Conservation (phyloP, 2,888 invertebrate species). For the Dorcus parallelipipedus region DNA sequence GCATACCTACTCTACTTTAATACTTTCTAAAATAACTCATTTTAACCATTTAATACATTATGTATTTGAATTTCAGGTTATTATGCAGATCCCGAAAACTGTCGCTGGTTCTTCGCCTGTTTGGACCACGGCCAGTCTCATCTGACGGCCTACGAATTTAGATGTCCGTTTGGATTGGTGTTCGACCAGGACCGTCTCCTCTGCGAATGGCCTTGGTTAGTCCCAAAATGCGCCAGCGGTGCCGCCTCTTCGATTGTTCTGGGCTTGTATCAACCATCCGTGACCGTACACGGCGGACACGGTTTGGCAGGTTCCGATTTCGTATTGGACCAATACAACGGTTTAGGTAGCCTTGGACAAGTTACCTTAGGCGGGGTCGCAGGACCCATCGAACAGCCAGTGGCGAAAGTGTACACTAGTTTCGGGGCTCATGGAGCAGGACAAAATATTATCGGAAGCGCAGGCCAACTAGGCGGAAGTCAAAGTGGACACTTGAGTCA, state of each 20-base stretch:
- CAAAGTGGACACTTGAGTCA: conserved; percentile 8
- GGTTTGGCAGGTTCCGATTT: neutral
- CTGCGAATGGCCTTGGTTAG: conserved; percentile 80
- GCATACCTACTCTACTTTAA: too few relatives aligned
- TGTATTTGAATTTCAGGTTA: conserved; percentile 54
- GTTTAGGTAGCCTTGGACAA: conserved; percentile 38
- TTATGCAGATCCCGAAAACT: conserved; percentile 77
- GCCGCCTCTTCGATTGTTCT: conserved; percentile 38
- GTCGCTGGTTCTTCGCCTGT: conserved; percentile 82
- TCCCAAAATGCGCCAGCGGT: conserved; percentile 50
- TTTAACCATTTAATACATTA: too few relatives aligned
- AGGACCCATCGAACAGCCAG: conserved; percentile 34
- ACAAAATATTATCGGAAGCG: too few relatives aligned
- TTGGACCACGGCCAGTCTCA: conserved; percentile 65
- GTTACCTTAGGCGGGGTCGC: conserved; percentile 38
- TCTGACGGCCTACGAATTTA: conserved; percentile 72
- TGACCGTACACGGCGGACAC: neutral
- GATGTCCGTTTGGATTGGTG: conserved; percentile 75
- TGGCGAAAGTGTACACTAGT: conserved; percentile 36
- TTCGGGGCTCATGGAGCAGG: conserved; percentile 21
- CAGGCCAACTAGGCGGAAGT: conserved; percentile 6
- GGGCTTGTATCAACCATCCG: neutral
- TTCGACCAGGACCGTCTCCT: conserved; percentile 67
- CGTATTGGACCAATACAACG: conserved; percentile 38
- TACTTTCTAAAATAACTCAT: too few relatives aligned